Percentiles rank a stretch among this genome's conserved stretches.
Evolutionary conservation across 1,140 invertebrate genomes (phyloP).

Genomic region (Bilobella aurantiaca): DNA sequence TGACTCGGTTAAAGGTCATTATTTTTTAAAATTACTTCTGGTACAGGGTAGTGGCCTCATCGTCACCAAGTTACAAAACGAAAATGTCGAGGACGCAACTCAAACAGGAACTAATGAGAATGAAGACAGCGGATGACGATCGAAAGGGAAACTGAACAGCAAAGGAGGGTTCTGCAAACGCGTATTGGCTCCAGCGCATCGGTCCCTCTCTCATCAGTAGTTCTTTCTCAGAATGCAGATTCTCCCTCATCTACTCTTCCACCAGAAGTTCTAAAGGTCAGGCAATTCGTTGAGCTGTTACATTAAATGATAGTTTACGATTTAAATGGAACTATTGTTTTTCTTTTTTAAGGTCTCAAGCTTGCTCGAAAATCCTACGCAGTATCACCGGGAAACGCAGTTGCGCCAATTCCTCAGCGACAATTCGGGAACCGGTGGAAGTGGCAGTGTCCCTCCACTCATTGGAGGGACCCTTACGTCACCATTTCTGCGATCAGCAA

Average conservation of each 20-base stretch:
- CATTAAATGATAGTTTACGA: background rate
- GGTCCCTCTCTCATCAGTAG: background rate
- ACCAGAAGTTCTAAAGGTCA: background rate
- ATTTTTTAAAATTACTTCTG: background rate
- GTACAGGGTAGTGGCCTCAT: background rate
- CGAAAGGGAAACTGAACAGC: background rate
- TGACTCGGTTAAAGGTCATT: background rate
- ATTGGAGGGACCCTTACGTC: conserved; percentile 19
- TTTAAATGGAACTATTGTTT: background rate
- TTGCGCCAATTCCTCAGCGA: conserved; percentile 70
- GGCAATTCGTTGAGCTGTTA: too few relatives aligned
- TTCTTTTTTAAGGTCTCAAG: conserved; percentile 56
- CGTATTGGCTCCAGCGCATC: background rate
- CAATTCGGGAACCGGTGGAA: background rate
- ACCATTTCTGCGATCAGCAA: conserved; percentile 15
- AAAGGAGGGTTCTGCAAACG: background rate
- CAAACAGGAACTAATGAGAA: conserved; percentile 2
- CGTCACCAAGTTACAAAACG: background rate
- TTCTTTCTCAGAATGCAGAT: background rate
- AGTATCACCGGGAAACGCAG: conserved; percentile 81
- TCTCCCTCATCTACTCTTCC: background rate
- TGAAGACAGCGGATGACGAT: background rate
- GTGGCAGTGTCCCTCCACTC: background rate
- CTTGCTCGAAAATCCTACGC: conserved; percentile 75
- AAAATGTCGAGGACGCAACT: conserved; percentile 2